phyloP scores from a whole-genome alignment of 1,140 invertebrate genomes.

The Drosophila sturtevanti region DNA sequence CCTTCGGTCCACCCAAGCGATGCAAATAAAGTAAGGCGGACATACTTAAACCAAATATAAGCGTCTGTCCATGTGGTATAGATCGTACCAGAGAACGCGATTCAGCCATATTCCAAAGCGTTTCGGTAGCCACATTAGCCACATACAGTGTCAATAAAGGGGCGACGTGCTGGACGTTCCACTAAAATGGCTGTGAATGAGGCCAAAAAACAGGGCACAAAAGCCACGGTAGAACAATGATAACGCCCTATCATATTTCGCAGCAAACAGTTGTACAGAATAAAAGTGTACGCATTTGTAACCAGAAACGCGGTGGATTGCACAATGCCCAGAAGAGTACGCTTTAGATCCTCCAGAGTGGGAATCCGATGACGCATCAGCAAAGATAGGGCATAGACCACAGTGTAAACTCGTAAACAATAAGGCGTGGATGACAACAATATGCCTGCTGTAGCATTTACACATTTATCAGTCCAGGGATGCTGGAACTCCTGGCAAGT shows the following conservation, averaged over 20 bases:
- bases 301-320: conserved; percentile 91
- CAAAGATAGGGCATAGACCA: conserved; percentile 90
- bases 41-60: conserved; percentile 86
- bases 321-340: conserved; percentile 87
- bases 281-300: conserved; percentile 89
- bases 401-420: conserved; percentile 89
- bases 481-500: conserved; percentile 90
- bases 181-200: conserved; percentile 89
- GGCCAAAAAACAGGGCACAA: conserved; percentile 88
- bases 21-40: conserved; percentile 86
- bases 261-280: conserved; percentile 87
- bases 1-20: conserved; percentile 83
- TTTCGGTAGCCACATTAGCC: conserved; percentile 92
- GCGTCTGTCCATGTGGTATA: conserved; percentile 87
- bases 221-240: conserved; percentile 87
- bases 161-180: conserved; percentile 88
- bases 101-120: conserved; percentile 89
- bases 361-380: conserved; percentile 88
- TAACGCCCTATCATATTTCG: conserved; percentile 88
- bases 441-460: conserved; percentile 86
- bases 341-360: conserved; percentile 85
- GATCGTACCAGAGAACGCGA: conserved; percentile 86
- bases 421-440: conserved; percentile 87
- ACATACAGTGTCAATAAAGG: conserved; percentile 90
- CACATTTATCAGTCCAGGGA: conserved; percentile 90